phyloP scores from a whole-genome alignment of 2,113 vertebrate genomes.

The Bufo gargarizans region DNA sequence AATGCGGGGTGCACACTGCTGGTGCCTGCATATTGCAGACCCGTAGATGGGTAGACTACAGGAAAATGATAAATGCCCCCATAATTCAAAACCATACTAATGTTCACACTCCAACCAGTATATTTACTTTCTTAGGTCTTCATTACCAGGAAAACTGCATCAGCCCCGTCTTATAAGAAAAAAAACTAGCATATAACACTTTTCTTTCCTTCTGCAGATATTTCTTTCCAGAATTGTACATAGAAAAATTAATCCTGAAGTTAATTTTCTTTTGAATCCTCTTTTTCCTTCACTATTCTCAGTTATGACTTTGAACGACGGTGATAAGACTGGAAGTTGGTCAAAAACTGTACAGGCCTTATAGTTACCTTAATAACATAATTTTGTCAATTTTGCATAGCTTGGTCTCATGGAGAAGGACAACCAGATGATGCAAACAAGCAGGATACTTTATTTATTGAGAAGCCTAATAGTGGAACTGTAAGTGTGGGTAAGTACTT shows the following conservation, averaged over 20 bases:
- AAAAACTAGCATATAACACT: background rate
- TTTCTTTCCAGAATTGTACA: background rate
- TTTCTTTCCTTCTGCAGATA: background rate
- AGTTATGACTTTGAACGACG: background rate
- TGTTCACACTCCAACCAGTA: background rate
- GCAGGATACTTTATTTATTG: constrained; percentile 80
- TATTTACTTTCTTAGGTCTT: background rate
- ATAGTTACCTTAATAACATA: background rate
- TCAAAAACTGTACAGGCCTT: background rate
- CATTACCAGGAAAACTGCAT: background rate
- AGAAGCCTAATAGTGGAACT: constrained; percentile 82
- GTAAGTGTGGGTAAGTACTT: constrained; percentile 81
- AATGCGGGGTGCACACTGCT: no score
- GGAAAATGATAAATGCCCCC: no score
- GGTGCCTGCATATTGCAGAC: no score
- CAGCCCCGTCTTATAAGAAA: background rate
- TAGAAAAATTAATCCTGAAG: background rate
- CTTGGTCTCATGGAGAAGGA: constrained; percentile 89
- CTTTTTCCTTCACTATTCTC: background rate
- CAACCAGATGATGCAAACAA: constrained; percentile 87
- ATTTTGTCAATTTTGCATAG: constrained; percentile 71
- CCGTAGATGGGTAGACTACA: no score
- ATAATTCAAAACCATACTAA: background rate
- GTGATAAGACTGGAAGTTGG: background rate
- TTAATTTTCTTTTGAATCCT: background rate